phyloP scores from a whole-genome alignment of 2,113 vertebrate species.

The Silurus asotus region DNA sequence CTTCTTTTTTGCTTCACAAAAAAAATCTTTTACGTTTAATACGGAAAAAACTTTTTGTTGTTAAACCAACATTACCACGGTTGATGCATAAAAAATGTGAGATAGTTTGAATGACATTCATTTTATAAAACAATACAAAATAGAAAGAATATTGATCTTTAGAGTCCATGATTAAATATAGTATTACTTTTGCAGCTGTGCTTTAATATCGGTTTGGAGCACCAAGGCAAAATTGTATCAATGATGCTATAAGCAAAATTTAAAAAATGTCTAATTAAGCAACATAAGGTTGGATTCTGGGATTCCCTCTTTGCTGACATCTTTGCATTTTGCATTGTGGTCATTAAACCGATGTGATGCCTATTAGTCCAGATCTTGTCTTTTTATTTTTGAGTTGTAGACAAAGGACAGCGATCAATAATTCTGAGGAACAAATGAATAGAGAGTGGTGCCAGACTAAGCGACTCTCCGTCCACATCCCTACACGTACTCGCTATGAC shows the following conservation, averaged over 20 bases:
- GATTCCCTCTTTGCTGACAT: not conserved
- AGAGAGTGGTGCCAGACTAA: slow-evolving; percentile 23
- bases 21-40: slow-evolving; percentile 11
- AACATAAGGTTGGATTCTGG: not conserved
- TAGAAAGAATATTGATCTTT: not conserved
- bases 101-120: slow-evolving; percentile 7
- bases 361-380: slow-evolving; percentile 31
- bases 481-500: slow-evolving; percentile 43
- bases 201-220: not conserved
- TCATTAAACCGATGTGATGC: slow-evolving; percentile 6
- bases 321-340: not conserved
- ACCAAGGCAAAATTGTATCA: not conserved
- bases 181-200: not conserved
- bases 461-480: slow-evolving; percentile 24
- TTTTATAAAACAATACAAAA: slow-evolving; percentile 3
- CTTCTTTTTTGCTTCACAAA: slow-evolving; percentile 29
- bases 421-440: slow-evolving; percentile 43
- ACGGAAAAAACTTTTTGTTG: not conserved
- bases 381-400: slow-evolving; percentile 28
- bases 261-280: not conserved
- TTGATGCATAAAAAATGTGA: not conserved
- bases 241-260: not conserved
- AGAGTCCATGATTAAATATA: not conserved
- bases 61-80: not conserved
- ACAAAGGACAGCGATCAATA: slow-evolving; percentile 51